These are phyloP conservation scores for Crotalus viridis DNA, from an alignment of 2,113 vertebrate species.

Conservation along the genomic window DNA sequence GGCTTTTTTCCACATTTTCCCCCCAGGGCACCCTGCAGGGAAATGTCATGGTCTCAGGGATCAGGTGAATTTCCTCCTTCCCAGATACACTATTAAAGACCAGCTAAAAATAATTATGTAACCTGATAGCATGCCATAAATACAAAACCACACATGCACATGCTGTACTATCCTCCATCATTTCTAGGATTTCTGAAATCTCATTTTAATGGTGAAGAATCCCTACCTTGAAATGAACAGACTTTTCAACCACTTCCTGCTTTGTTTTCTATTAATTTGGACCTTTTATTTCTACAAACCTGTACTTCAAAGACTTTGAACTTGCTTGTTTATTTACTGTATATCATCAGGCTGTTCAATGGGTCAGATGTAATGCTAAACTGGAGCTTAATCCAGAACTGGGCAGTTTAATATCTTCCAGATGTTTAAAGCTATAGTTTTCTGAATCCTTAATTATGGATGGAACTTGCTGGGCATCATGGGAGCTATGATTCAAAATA, in stretches of 20 bases:
- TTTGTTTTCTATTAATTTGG: background rate
- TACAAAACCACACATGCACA: background rate
- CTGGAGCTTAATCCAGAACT: background rate
- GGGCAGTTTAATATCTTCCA: background rate
- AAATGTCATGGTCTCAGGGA: slow-evolving; percentile 14
- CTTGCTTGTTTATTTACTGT: background rate
- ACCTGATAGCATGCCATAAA: background rate
- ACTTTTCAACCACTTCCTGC: background rate
- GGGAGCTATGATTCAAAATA: background rate
- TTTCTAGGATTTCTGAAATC: background rate
- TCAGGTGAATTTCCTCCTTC: slow-evolving; percentile 2
- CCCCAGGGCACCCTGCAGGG: slow-evolving; percentile 11
- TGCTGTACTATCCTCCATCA: background rate
- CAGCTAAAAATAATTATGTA: background rate
- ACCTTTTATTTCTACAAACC: background rate
- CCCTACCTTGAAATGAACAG: background rate
- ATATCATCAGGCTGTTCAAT: background rate
- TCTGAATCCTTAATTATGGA: background rate
- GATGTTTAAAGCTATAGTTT: background rate
- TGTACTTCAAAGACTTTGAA: background rate
- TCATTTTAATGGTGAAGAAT: background rate
- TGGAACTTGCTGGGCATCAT: background rate
- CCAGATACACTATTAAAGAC: background rate
- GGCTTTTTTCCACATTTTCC: background rate
- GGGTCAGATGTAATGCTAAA: background rate